phyloP scores from a whole-genome alignment of 2,113 vertebrate genomes.

The Petrocephalus zakoni region DNA sequence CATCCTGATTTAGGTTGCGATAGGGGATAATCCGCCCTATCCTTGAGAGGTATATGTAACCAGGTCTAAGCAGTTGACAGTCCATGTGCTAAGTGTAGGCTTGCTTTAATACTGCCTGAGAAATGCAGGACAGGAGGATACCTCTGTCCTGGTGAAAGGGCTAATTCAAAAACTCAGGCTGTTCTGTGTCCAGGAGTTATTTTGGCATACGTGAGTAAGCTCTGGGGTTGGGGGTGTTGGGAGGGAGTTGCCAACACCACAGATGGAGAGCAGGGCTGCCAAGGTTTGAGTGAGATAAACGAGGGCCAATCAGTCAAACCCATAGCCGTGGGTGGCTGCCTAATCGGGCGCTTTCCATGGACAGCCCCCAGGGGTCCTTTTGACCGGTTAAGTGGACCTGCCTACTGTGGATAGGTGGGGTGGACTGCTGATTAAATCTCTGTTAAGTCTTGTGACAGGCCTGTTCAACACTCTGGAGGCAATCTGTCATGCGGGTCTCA shows the following conservation, averaged over 20 bases:
- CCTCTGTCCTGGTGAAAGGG: neutral
- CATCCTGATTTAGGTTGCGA: neutral
- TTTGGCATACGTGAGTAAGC: neutral
- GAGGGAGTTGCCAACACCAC: slow-evolving; percentile 26
- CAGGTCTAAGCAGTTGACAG: neutral
- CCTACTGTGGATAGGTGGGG: slow-evolving; percentile 47
- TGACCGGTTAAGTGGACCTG: slow-evolving; percentile 60
- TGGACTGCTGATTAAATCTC: slow-evolving; percentile 44
- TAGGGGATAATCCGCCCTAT: neutral
- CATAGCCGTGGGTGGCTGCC: slow-evolving; percentile 58
- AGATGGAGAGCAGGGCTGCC: slow-evolving; percentile 33
- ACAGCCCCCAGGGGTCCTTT: slow-evolving; percentile 59
- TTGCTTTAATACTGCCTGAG: neutral
- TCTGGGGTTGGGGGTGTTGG: slow-evolving; percentile 13
- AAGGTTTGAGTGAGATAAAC: slow-evolving; percentile 55
- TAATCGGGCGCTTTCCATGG: slow-evolving; percentile 59
- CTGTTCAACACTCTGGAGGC: neutral
- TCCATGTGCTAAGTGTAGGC: neutral
- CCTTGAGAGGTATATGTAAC: neutral
- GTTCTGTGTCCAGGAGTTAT: neutral
- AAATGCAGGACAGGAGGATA: neutral
- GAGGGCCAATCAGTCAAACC: slow-evolving; percentile 59
- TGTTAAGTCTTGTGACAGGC: slow-evolving; percentile 27
- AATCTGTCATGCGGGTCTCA: neutral
- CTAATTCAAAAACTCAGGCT: neutral